Evolutionary conservation across 2,797 vertebrate genomes (phyloP).

Genomic region (Alauda arvensis): DNA sequence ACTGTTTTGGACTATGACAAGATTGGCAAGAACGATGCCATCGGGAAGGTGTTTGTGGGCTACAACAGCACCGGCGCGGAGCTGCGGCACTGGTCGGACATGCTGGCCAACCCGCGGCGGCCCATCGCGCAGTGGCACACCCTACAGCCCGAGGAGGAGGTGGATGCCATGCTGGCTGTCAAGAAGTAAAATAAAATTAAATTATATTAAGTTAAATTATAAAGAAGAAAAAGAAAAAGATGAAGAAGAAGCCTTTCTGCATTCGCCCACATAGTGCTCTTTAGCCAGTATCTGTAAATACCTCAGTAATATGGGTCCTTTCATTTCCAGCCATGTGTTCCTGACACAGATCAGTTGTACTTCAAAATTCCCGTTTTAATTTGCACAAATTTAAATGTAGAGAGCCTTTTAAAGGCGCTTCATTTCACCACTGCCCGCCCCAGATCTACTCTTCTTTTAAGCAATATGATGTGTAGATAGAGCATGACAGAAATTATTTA

Average conservation of each 20-base stretch:
- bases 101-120: slow-evolving; percentile 98
- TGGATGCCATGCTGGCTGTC: slow-evolving; percentile 92
- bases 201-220: slow-evolving; percentile 65
- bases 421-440: slow-evolving; percentile 71
- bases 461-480: slow-evolving; percentile 99
- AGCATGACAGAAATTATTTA: slow-evolving; percentile 98
- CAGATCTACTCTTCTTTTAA: slow-evolving; percentile 98
- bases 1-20: slow-evolving; percentile 99
- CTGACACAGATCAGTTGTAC: slow-evolving; percentile 75
- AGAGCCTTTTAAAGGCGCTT: slow-evolving; percentile 70
- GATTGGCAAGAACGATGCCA: slow-evolving; percentile 99
- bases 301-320: slow-evolving; percentile 97
- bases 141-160: slow-evolving; percentile 95
- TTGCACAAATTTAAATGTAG: slow-evolving; percentile 80
- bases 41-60: slow-evolving; percentile 98
- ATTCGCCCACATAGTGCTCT: slow-evolving; percentile 91
- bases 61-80: slow-evolving; percentile 97
- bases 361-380: slow-evolving; percentile 74
- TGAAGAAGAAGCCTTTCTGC: slow-evolving; percentile 81
- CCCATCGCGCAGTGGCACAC: slow-evolving; percentile 99
- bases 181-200: slow-evolving; percentile 87
- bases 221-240: slow-evolving; percentile 48
- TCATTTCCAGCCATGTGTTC: slow-evolving; percentile 80
- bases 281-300: slow-evolving; percentile 99
- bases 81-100: slow-evolving; percentile 98